Conservation (phyloP, 2,888 invertebrate genomes). For the Tipula helvola region DNA sequence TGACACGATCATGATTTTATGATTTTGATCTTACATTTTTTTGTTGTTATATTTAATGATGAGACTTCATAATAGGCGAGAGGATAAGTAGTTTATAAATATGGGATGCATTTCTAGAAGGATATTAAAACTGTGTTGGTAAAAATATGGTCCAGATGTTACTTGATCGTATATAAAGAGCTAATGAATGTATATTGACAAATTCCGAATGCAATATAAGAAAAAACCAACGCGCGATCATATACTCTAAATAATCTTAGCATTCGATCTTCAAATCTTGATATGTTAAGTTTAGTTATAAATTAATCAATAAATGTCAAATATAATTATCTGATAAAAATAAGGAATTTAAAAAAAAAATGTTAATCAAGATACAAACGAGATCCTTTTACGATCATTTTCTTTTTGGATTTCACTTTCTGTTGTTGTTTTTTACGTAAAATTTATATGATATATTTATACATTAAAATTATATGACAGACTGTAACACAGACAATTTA, state of each 20-base stretch:
- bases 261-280: background rate
- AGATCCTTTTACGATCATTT: background rate
- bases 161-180: background rate
- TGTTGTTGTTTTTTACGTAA: background rate
- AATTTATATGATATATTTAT: background rate
- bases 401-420: background rate
- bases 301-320: conserved; percentile 4
- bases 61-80: background rate
- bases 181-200: background rate
- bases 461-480: background rate
- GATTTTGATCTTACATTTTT: background rate
- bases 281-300: background rate
- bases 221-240: background rate
- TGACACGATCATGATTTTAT: background rate
- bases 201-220: background rate
- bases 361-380: background rate
- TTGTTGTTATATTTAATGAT: background rate
- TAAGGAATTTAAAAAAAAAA: background rate
- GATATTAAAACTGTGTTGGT: background rate
- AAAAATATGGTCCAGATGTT: background rate
- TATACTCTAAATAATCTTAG: background rate
- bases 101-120: background rate
- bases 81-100: background rate
- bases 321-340: conserved; percentile 4
- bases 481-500: background rate